Base-by-base conservation (phyloP, 1,140 invertebrate genomes). In the Homalodisca vitripennis region DNA sequence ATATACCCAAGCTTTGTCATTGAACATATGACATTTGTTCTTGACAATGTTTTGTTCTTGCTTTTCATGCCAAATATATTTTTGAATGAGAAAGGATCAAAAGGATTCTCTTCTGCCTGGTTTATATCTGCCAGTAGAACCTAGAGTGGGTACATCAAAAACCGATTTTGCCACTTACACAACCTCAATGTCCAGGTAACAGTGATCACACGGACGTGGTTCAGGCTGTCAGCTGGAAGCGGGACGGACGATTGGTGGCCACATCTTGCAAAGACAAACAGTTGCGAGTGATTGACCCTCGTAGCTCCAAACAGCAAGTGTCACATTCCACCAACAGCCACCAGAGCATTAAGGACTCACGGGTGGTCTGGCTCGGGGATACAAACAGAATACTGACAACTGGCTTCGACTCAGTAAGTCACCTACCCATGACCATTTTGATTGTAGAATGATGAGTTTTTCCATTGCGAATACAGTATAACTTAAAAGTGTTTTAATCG, bases 281-380 rank as follows among this genome's bases (percentile, higher is more conserved):
- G 78, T 81, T 95, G 14, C 84, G 92, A 31, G 87, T 95, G 30
- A 81, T 93, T 69, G 93, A 96, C 82, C 92, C 92, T 0, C 81
- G 93, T 24, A 83, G 83, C 0, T 75, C 82, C n/a, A 76, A 77
- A 3, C 77, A 85, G 0, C 79, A 82, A 69, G 82, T 82, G 65
- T 86, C 90, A 48, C 80, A 90, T 24, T 83, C 86, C 71, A 81
- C 85, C 1, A 87, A 87, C 67, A 92, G 91, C 76, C 93, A 95
- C 79, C 90, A 91, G 77, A 93, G 90, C 75, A 91, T 95, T 60
- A 95, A 95, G 80, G 95, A 97, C 77, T 95, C 93, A 0, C 82
- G 94, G 67, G 86, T 95, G 1, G 88, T 94, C 0, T 98, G 94
- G 93, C 80, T 97, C 0, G 93, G 92, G 20, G 89, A 93, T 73